These are phyloP conservation scores for Galerucella calmariensis DNA, from an alignment of 2,888 invertebrate species.

Conservation along the genomic window DNA sequence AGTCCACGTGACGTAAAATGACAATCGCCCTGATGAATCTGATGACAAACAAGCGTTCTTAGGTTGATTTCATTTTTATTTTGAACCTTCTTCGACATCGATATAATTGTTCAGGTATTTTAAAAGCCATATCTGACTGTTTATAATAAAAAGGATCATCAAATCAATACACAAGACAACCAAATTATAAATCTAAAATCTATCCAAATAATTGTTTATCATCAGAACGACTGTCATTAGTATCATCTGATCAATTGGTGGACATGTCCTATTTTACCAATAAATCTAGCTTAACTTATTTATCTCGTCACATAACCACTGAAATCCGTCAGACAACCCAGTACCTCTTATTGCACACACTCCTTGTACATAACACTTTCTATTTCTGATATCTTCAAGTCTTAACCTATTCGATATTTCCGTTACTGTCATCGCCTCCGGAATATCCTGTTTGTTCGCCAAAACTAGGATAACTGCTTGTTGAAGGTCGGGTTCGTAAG, in stretches of 20 bases:
- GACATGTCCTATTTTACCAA: neutral
- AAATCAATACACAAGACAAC: too few relatives aligned
- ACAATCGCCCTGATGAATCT: too few relatives aligned
- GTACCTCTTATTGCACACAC: conserved; percentile 48
- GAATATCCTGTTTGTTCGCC: conserved; percentile 95
- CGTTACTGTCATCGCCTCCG: conserved; percentile 91
- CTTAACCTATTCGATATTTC: conserved; percentile 92
- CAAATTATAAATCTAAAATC: too few relatives aligned
- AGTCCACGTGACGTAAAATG: too few relatives aligned
- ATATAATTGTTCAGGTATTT: too few relatives aligned
- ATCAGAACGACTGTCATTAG: too few relatives aligned
- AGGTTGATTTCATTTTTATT: too few relatives aligned
- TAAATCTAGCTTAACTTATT: conserved; percentile 4
- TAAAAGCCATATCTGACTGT: too few relatives aligned
- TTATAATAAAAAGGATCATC: too few relatives aligned
- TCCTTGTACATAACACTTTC: conserved; percentile 60
- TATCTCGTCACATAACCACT: conserved; percentile 50
- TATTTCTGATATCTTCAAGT: conserved; percentile 82
- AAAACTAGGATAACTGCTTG: conserved; percentile 92
- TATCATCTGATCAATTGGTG: neutral
- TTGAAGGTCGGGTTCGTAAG: conserved; percentile 90
- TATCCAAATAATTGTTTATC: too few relatives aligned
- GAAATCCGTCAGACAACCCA: conserved; percentile 50
- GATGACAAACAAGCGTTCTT: too few relatives aligned
- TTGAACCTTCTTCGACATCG: too few relatives aligned